phyloP scores from a whole-genome alignment of 2,888 invertebrate genomes.

The Platycheirus albimanus region DNA sequence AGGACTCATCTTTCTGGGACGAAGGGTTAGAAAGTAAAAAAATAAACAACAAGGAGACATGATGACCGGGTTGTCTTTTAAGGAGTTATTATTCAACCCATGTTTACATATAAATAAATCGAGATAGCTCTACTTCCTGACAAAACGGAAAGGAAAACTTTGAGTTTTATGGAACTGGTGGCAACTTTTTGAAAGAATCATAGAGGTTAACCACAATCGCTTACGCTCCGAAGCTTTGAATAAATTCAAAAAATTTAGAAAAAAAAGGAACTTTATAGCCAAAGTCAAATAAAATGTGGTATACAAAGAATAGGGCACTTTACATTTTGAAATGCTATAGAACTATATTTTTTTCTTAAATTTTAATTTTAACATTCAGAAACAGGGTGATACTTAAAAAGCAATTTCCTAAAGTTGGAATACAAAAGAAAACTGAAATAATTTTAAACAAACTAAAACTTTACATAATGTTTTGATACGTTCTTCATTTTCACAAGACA shows the following conservation, averaged over 20 bases:
- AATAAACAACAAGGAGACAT: neutral
- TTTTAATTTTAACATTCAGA: too few relatives aligned
- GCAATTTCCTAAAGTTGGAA: too few relatives aligned
- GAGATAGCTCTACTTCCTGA: slow-evolving; percentile 7
- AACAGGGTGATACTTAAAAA: too few relatives aligned
- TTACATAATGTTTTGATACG: too few relatives aligned
- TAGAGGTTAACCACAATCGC: slow-evolving; percentile 15
- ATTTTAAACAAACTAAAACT: too few relatives aligned
- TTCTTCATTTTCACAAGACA: too few relatives aligned
- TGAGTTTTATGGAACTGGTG: slow-evolving; percentile 1
- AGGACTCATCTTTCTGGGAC: slow-evolving; percentile 7
- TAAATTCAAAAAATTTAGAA: neutral
- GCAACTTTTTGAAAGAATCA: slow-evolving; percentile 7
- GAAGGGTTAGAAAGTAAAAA: slow-evolving; percentile 7
- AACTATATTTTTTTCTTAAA: too few relatives aligned
- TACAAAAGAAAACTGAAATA: too few relatives aligned
- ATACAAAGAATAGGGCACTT: too few relatives aligned
- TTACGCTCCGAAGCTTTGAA: neutral
- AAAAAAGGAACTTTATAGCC: neutral
- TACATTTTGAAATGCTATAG: too few relatives aligned
- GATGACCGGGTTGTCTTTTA: slow-evolving; percentile 4
- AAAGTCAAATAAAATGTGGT: too few relatives aligned
- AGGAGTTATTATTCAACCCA: slow-evolving; percentile 20
- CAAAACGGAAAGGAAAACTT: slow-evolving; percentile 9
- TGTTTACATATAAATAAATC: slow-evolving; percentile 24